These are phyloP conservation scores for Ectobius pallidus DNA, from an alignment of 2,888 invertebrate species.

Conservation along the genomic window DNA sequence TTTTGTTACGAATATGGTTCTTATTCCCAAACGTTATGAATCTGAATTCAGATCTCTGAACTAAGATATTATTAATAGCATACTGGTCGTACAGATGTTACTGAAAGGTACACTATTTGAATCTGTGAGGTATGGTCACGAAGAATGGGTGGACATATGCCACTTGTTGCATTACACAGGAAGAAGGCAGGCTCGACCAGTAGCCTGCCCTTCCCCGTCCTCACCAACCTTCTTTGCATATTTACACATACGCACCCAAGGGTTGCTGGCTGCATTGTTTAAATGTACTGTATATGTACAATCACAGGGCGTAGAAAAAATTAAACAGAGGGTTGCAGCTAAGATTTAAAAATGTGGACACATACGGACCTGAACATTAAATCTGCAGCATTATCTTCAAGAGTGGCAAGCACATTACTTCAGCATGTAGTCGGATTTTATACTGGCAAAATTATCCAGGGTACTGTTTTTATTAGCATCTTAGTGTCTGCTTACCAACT, in stretches of 20 bases:
- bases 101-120: too few relatives aligned
- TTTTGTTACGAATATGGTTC: too few relatives aligned
- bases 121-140: too few relatives aligned
- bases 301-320: slow-evolving; percentile 3
- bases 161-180: neutral
- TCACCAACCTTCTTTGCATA: slow-evolving; percentile 3
- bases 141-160: neutral
- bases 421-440: too few relatives aligned
- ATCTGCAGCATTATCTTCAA: neutral
- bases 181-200: slow-evolving; percentile 1
- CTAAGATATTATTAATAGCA: too few relatives aligned
- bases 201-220: neutral
- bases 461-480: too few relatives aligned
- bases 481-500: too few relatives aligned
- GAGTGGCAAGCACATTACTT: too few relatives aligned
- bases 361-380: neutral
- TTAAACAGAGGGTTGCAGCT: neutral
- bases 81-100: too few relatives aligned
- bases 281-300: slow-evolving; percentile 11
- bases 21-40: too few relatives aligned
- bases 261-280: slow-evolving; percentile 13
- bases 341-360: slow-evolving; percentile 22
- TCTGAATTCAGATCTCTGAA: too few relatives aligned
- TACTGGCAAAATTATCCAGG: too few relatives aligned
- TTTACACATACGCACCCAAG: slow-evolving; percentile 22